Conservation (phyloP, 2,113 vertebrate genomes). For the Psophia crepitans region DNA sequence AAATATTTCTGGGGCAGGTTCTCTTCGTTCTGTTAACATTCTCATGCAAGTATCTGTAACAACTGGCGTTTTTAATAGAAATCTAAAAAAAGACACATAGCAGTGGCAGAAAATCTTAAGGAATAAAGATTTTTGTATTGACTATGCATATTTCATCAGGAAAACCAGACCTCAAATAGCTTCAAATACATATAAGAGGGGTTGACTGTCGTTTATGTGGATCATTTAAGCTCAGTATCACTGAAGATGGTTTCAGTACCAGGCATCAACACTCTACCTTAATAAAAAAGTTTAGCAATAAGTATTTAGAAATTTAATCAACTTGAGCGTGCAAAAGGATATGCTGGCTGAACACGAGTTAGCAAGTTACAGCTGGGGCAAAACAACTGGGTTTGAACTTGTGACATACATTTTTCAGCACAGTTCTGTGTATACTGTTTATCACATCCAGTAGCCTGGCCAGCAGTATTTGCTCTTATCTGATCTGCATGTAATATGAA, state of each 20-base stretch:
- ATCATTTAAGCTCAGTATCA: background rate
- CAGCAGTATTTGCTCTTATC: constrained; percentile 28
- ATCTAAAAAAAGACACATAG: background rate
- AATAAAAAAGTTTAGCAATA: background rate
- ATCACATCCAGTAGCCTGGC: background rate
- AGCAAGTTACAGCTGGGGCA: background rate
- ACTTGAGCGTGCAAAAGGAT: background rate
- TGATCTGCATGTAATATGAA: constrained; percentile 2
- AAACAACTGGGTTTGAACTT: background rate
- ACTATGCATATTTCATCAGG: background rate
- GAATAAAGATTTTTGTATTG: background rate
- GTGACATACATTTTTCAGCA: background rate
- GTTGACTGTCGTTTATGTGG: background rate
- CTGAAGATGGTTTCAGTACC: background rate
- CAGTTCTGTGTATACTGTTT: background rate
- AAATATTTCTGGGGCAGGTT: background rate
- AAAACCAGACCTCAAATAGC: background rate
- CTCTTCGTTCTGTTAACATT: background rate
- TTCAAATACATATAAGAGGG: background rate
- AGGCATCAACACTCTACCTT: background rate
- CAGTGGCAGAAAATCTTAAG: background rate
- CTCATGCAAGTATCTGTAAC: background rate
- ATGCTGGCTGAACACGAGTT: background rate
- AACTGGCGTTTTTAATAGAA: background rate
- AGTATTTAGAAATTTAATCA: background rate